These are phyloP conservation scores for Strigops habroptila DNA, from an alignment of 2,113 vertebrate species.

Conservation along the genomic window DNA sequence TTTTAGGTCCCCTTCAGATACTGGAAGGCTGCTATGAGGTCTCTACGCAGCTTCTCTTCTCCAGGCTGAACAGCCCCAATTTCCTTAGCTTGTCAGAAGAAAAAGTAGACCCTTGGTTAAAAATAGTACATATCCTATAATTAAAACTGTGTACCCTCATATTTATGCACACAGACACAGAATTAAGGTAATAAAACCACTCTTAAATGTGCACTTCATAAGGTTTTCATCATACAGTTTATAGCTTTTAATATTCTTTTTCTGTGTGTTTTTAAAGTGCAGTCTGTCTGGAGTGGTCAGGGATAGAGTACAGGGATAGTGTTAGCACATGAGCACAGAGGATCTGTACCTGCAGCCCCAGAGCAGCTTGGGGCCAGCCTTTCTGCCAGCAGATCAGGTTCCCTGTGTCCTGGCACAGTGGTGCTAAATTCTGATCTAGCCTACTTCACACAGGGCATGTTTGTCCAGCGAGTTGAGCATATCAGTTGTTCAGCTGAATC, in stretches of 20 bases:
- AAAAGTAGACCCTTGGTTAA: neutral
- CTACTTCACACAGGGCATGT: neutral
- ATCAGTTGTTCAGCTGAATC: neutral
- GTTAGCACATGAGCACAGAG: neutral
- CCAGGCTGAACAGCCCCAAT: neutral
- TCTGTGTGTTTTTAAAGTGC: neutral
- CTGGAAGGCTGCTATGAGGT: neutral
- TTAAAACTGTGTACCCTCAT: neutral
- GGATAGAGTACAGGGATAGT: neutral
- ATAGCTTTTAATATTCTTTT: neutral
- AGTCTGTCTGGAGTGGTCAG: neutral
- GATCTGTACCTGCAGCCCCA: neutral
- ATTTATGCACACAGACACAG: neutral
- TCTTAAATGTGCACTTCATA: neutral
- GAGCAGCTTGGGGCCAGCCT: neutral
- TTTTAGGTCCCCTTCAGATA: neutral
- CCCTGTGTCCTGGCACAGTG: accelerated
- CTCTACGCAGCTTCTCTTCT: neutral
- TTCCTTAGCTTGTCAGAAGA: neutral
- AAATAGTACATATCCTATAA: neutral
- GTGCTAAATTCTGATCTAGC: neutral
- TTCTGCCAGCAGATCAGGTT: neutral
- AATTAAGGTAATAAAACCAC: neutral
- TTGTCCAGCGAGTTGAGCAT: neutral
- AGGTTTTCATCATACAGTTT: neutral